Evolutionary conservation across 2,113 vertebrate genomes (phyloP), one percentile per base, ranked within the genome.

Genomic region (Sisor rabdophorus): DNA sequence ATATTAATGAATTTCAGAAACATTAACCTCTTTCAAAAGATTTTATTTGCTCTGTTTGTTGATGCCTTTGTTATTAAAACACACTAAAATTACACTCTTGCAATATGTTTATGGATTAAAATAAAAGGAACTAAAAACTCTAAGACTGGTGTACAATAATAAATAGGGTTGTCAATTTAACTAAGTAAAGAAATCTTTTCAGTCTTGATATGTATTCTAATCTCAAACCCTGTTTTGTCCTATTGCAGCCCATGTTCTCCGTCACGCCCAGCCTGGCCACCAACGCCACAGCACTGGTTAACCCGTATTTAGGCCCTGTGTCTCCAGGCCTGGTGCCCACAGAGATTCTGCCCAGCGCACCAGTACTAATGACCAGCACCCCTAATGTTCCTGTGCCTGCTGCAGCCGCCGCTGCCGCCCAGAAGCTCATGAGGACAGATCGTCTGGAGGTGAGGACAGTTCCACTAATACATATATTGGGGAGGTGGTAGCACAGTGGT

Each of bases 381-480:
- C 97, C 94, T 0, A 93, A 94, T 0, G 94, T 95, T 1, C 95
- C 95, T 0, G 94, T 95, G 1, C 95, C 94, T 1, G 95, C 96
- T 0, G 93, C 94, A 0, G 94, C 95, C 0, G 95, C 94, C 0
- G 94, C 95, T 0, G 95, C 94, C 0, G 93, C 96, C 22, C 97
- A 98, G 88, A 98, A 99, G 76, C 89, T 98, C 40, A 95, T 99
- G 94, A 93, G 97, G 90, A 99, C 97, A 69, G 97, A 99, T 86
- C 91, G 97, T 88, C 92, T 99, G 73, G 97, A 98, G 96, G 97
- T 98, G 91, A 82, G 60, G 55, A 30, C 13, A 17, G 1, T 24
- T 36, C 13, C 32, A 17, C 12, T 58, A 16, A 10, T n/a, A 70
- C 3, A 6, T 36, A 36, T 36, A 36, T 36, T 3, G 32, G 32